Evolutionary conservation across 92 coral and sea anemone species (phyloP).

Genomic region (Nematostella vectensis): DNA sequence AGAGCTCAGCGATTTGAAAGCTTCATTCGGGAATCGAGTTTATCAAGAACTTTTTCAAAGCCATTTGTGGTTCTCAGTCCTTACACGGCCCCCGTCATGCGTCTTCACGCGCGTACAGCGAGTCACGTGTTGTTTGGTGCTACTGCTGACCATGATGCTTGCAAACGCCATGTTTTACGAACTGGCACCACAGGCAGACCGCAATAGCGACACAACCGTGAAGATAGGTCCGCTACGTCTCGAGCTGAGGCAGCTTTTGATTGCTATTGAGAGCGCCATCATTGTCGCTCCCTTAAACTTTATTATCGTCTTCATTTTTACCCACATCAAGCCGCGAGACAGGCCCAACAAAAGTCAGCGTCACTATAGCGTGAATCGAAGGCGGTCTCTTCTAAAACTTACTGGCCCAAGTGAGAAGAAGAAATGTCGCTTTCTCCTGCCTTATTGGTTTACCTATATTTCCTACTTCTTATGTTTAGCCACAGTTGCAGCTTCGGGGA

Average conservation of each 20-base stretch:
- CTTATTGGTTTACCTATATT: conserved; percentile 22
- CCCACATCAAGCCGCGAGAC: conserved; percentile 4
- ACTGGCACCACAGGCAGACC: conserved; percentile 11
- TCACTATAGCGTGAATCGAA: neutral
- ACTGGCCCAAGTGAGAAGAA: conserved; percentile 1
- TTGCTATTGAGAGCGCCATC: conserved; percentile 34
- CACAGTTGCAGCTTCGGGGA: conserved; percentile 15
- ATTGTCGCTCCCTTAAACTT: conserved; percentile 31
- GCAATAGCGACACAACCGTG: conserved; percentile 12
- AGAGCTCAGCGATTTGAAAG: conserved; percentile 16
- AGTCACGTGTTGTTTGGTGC: conserved; percentile 46
- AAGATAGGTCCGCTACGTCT: conserved; percentile 35
- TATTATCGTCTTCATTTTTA: conserved; percentile 18
- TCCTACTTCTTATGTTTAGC: conserved; percentile 34
- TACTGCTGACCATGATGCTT: conserved; percentile 51
- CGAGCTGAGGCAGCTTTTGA: conserved; percentile 29
- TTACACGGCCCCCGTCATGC: conserved; percentile 31
- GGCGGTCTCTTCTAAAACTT: neutral
- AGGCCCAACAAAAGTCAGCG: conserved; percentile 1
- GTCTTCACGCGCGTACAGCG: conserved; percentile 57
- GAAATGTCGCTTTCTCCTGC: conserved; percentile 12
- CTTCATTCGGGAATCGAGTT: conserved; percentile 5
- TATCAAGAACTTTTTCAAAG: conserved; percentile 26
- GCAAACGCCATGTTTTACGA: conserved; percentile 75
- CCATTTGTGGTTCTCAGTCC: conserved; percentile 58